Evolutionary conservation across 2,113 vertebrate genomes (phyloP).

Genomic region (Gopherus flavomarginatus): DNA sequence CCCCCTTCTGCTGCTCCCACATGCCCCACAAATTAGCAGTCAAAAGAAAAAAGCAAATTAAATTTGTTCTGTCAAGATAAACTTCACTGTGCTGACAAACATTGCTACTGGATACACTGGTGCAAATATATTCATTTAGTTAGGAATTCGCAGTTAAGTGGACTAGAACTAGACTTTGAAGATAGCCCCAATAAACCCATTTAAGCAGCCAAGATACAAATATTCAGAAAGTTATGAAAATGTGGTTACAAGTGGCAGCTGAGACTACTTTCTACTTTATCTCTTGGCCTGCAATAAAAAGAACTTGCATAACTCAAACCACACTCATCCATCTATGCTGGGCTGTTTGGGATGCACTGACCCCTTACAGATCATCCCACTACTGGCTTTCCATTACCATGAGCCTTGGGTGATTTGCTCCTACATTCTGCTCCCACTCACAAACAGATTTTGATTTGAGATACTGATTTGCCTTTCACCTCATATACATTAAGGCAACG

Average conservation of each 20-base stretch:
- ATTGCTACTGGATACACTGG: neutral
- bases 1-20: neutral
- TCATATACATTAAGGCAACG: neutral
- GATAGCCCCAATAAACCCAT: neutral
- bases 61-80: neutral
- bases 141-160: rapidly evolving
- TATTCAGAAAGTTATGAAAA: neutral
- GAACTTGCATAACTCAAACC: neutral
- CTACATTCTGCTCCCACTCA: neutral
- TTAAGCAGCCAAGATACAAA: neutral
- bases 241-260: neutral
- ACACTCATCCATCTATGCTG: rapidly evolving
- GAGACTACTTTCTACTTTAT: rapidly evolving
- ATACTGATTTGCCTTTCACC: neutral
- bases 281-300: neutral
- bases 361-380: neutral
- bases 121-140: neutral
- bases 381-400: neutral
- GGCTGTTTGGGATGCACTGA: neutral
- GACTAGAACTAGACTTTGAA: neutral
- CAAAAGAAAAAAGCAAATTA: neutral
- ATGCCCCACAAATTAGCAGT: neutral
- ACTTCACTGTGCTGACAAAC: neutral
- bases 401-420: neutral
- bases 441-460: neutral